Evolutionary conservation across 1,140 invertebrate genomes (phyloP), one percentile per base, ranked within the genome.

Genomic region (Phymorhynchus buccinoides): DNA sequence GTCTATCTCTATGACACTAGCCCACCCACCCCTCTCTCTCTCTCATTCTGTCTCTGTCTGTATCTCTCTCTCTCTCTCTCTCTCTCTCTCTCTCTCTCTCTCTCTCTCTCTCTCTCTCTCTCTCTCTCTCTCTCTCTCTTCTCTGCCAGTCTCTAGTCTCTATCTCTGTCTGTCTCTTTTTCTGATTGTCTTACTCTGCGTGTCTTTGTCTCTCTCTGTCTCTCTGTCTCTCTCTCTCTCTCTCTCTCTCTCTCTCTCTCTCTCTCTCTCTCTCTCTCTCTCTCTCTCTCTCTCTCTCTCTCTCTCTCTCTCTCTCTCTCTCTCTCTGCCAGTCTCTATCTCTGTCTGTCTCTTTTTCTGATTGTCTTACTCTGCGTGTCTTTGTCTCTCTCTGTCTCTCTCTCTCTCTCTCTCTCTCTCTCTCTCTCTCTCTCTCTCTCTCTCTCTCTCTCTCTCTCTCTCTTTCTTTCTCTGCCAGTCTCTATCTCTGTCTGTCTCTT

Each of bases 381-480:
- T 66, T n/a, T 66, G 14, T 66, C 62, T 30, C 62, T 66, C 22
- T 66, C 62, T 66, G 18, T 66, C 18, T 66, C 62, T 66, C 62
- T 35, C 30, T 71, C 68, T 35, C 30, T 35, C 68, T 71, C 30
- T 22, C 35, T 22, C 68, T 32, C 30, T 35, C 30, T 71, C 30
- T 71, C 30, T 35, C 30, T 32, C 68, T 35, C 30, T 71, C 30
- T 71, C 68, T 71, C 30, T 71, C 68, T 71, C 68, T 66, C 62
- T 66, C 66, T 71, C 30, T 71, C 66, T 35, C 66, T 71, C 66
- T 71, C 66, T 71, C 66, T 71, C 66, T 71, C 1, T 71, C 68
- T 71, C 1, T 71, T 32, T 35, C 30, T 71, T 12, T 71, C n/a
- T 71, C 68, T 71, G 0, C 35, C 68, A 35, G 1, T 71, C 30